Evolutionary conservation across 2,888 invertebrate genomes (phyloP), one percentile per base, ranked within the genome.

Genomic region (Arenicola marina): DNA sequence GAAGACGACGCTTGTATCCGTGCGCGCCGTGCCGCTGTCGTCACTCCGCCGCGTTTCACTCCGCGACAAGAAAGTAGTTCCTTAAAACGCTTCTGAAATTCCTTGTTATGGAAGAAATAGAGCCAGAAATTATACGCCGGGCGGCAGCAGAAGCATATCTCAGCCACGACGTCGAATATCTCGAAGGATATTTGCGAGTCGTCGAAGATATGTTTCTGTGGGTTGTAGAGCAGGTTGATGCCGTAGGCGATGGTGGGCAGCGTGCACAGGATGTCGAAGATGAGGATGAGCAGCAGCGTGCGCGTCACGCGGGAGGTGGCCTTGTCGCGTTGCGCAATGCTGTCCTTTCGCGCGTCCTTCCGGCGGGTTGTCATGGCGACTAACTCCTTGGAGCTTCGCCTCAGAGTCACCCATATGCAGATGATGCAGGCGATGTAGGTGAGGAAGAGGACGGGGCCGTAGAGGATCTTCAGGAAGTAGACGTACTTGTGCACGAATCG

Each of bases 141-240:
- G 21, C 59, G 34, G 15, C 34, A 31, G 18, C 24, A 26, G 1
- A 64, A 44, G 34, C 61, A 46, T 1, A 64, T 57, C 54, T 64
- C 64, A 21, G 57, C 60, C 2, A 64, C 11, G 4, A 62, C 51
- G 34, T 64, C 64, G 34, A 64, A 61, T 4, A 64, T 43, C n/a
- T 43, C 4, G 29, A 44, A 51, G 1, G 26, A 38, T 0, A 1
- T n/a, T 32, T 56, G 28, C 3, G 34, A 38, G 1, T 33, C 38
- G 4, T 55, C 29, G 32, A 64, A 64, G 26, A 64, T 48, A 46
- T 51, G 51, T 28, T 44, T 29, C 2, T 24, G 24, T 1, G 64
- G 64, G 15, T 44, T 45, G 18, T 61, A 46, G 33, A 60, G 28
- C 24, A 64, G 54, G 15, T 56, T 57, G n/a, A 61, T 18, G 34